Base-by-base conservation (phyloP, 2,113 vertebrate genomes). In the Kryptolebias marmoratus region DNA sequence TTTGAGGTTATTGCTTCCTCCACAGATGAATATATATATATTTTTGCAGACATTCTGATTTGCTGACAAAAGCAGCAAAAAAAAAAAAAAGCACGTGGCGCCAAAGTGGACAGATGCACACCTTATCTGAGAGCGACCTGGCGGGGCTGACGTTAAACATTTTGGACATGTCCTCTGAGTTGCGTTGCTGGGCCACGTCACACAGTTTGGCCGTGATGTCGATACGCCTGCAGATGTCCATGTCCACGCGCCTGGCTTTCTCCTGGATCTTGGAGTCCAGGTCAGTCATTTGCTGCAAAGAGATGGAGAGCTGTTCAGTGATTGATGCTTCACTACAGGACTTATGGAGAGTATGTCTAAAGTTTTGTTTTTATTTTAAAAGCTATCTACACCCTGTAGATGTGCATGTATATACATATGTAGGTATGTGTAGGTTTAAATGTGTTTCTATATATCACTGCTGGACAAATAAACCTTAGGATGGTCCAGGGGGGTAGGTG, bases 161-260 rank as follows among this genome's bases (percentile, higher is more conserved):
- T 94, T 95, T 96, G 80, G 96, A 96, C 94, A 99, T 97, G 93
- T 99, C 98, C 92, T 99, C 96, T 0, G 97, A 98, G 95, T 98
- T 98, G 90, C 98, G 95, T 92, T 99, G 98, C 93, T 99, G 98
- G 18, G 98, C 98, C 57, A 99, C 97, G 78, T 99, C 98, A 27
- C 98, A 99, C 93, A 99, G 95, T 92, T 97, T 98, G 84, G 98
- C 97, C 27, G 98, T 99, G 95, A 99, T 99, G 93, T 99, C 98
- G 81, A 99, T 99, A 49, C 98, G 94, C 52, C 98, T 93, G 88
- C 98, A 99, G 95, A 99, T 99, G 94, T 99, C 98, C 98, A 99
- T 99, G 94, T 99, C 98, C 90, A 99, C 98, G 81, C 94, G 95
- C 93, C 98, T 95, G 91, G 98, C 98, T 89, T 99, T 99, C 94